Base-by-base conservation (phyloP, 1,140 invertebrate genomes). In the Bradynema listronoti region DNA sequence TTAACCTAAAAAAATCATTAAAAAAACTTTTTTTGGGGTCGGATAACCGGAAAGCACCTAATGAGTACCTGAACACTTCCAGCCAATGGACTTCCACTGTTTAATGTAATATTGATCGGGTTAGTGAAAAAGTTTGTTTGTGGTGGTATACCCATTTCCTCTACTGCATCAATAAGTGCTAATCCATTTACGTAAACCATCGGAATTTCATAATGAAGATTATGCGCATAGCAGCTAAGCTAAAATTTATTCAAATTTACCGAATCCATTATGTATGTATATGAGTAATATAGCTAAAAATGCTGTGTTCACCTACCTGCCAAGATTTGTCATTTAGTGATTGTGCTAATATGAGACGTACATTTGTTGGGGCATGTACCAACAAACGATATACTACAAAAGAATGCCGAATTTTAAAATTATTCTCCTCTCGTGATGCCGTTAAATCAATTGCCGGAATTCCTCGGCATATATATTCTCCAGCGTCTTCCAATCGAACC, bases 111-210 rank as follows among this genome's bases (percentile, higher is more conserved):
- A 51, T 71, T 71, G 39, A 72, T 66, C 22, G 70, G 70, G 53
- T 72, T 72, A 11, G 68, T 67, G 55, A 59, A 72, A 34, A 72
- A 72, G 51, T 73, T 73, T 1, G 70, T 71, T 22, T 63, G 56
- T 25, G 71, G 55, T 9, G 68, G 56, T 22, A 72, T 56, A 14
- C 70, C 70, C 68, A 72, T 63, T 34, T 58, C 32, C 4, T 73
- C 69, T 46, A 73, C 66, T 2, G 68, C 63, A 53, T 72, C 71
- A 14, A 72, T 61, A 47, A 72, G 57, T 4, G 70, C 43, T 4
- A 71, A 55, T 34, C 71, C 71, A 30, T 72, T 72, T 2, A 72
- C 61, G 47, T 59, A 72, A 0, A 72, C 71, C 55, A 72, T 72
- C 16, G 70, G 70, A 22, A 72, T 72, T 47, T 72, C 70, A 46